Conservation (phyloP, 2,888 invertebrate genomes). For the Drosophila nigricruria region DNA sequence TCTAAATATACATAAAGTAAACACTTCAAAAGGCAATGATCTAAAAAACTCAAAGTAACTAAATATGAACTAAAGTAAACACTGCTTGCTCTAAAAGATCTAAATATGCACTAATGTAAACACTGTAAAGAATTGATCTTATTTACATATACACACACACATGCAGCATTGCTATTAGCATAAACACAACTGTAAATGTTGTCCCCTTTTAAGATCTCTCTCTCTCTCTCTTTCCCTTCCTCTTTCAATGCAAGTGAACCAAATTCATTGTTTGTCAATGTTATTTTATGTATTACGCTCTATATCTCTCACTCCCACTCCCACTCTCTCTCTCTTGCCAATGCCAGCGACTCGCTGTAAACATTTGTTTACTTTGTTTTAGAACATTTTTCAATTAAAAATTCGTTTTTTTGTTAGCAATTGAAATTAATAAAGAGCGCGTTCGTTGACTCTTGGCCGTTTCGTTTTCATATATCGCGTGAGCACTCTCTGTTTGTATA, state of each 20-base stretch:
- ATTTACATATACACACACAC: too few relatives aligned
- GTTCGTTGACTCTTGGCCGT: conserved; percentile 25
- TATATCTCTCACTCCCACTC: not conserved
- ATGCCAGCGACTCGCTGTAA: not conserved
- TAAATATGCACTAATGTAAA: not conserved
- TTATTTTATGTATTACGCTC: not conserved
- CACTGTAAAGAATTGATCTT: not conserved
- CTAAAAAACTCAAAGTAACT: not conserved
- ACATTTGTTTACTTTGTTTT: conserved; percentile 1
- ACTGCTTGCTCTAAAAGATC: not conserved
- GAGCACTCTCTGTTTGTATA: not conserved
- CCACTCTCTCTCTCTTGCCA: not conserved
- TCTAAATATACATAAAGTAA: not conserved
- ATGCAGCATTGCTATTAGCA: too few relatives aligned
- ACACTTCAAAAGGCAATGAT: not conserved
- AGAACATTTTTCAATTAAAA: conserved; percentile 17
- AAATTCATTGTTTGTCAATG: not conserved
- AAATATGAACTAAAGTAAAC: not conserved
- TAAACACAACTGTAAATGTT: too few relatives aligned
- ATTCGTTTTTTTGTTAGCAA: conserved; percentile 26
- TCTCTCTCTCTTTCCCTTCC: not conserved
- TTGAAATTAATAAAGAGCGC: conserved; percentile 46
- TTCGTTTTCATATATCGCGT: not conserved
- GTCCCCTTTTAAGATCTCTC: not conserved
- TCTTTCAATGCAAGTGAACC: not conserved